phyloP scores from a whole-genome alignment of 2,797 vertebrate species.

The Meriones psammophilus region DNA sequence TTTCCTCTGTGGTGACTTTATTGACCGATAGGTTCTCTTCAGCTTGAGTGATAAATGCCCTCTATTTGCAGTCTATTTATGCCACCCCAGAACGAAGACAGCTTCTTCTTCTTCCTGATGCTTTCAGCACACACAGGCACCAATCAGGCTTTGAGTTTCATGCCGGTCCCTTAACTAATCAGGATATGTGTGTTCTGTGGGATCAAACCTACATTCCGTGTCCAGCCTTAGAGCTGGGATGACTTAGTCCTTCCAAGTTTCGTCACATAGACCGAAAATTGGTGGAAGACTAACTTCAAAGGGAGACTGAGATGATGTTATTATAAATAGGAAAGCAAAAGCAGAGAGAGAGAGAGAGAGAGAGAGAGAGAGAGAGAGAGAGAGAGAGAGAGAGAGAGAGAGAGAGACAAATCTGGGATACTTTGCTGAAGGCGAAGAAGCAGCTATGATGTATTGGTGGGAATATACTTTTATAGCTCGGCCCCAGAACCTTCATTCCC shows the following conservation, averaged over 20 bases:
- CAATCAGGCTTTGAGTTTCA: background rate
- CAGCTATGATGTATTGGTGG: background rate
- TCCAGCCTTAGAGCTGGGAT: background rate
- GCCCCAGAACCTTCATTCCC: background rate
- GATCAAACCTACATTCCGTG: background rate
- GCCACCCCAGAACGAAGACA: background rate
- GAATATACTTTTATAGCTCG: background rate
- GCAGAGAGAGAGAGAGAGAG: background rate
- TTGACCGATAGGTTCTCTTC: slow-evolving; percentile 29
- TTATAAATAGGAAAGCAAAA: background rate
- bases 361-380: background rate
- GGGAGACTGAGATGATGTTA: background rate
- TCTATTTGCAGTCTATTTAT: background rate
- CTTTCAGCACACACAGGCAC: background rate
- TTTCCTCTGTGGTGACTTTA: background rate
- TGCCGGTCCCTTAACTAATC: background rate
- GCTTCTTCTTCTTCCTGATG: background rate
- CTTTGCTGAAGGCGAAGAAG: background rate
- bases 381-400: background rate
- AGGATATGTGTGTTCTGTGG: background rate
- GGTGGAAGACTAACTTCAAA: background rate
- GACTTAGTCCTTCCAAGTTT: background rate
- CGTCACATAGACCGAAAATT: background rate
- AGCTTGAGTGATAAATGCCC: background rate
- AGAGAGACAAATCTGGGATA: background rate